Percentiles rank a stretch among this genome's conserved stretches.
Conservation (phyloP, 2,888 invertebrate genomes). For the Elysia crispata region DNA sequence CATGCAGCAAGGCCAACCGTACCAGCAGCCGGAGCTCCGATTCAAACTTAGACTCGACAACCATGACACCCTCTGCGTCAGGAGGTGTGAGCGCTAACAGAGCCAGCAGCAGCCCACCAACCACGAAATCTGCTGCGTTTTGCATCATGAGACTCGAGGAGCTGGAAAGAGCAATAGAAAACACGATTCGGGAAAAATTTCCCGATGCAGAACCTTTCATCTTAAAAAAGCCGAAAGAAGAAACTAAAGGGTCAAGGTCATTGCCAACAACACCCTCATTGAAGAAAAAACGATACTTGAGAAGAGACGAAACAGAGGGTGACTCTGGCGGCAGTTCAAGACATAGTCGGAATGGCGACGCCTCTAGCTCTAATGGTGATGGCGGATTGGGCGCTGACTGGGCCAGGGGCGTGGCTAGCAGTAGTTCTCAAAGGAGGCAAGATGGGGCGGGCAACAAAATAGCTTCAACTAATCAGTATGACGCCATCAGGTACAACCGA, state of each 20-base stretch:
- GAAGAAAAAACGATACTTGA: conserved; percentile 40
- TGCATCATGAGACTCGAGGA: conserved; percentile 53
- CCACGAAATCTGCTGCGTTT: conserved; percentile 47
- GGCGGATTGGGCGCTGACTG: too few relatives aligned
- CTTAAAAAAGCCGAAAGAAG: conserved; percentile 26
- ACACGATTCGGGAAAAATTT: conserved; percentile 53
- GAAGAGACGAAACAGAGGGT: background rate
- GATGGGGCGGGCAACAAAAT: background rate
- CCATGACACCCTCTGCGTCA: background rate
- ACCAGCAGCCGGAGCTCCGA: conserved; percentile 14
- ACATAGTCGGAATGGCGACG: background rate
- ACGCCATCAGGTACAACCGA: background rate
- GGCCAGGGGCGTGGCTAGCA: background rate
- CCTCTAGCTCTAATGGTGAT: too few relatives aligned
- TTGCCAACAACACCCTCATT: conserved; percentile 41
- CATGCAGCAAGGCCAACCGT: background rate
- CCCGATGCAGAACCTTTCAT: conserved; percentile 48
- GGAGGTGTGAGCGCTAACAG: background rate
- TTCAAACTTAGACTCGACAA: conserved; percentile 31
- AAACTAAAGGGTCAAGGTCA: conserved; percentile 40
- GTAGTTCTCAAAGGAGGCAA: background rate
- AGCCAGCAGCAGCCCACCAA: conserved; percentile 36
- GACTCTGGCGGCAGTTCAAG: background rate
- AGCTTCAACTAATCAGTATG: too few relatives aligned
- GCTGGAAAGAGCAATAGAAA: conserved; percentile 52